Base-by-base conservation (phyloP, 2,113 vertebrate species). In the Psilopsiagon aurifrons region DNA sequence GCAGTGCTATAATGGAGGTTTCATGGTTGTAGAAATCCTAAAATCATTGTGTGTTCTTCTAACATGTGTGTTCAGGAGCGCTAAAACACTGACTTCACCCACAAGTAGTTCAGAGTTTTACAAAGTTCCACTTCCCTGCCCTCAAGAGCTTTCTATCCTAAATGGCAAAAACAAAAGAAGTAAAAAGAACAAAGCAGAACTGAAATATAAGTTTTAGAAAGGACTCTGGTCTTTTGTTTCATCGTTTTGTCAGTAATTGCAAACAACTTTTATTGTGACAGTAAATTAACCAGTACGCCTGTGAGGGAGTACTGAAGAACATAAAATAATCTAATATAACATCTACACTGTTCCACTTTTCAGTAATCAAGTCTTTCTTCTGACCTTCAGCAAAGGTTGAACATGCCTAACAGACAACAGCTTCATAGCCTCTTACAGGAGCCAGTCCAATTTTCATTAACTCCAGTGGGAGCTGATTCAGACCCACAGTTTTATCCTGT, bases 11-110 rank as follows among this genome's bases (percentile, higher is more conserved):
- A 94, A 77, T 35, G 49, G 41, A 87, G 74, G 35, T 77, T 97
- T 91, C 84, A 80, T 87, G 71, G 41, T 43, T 46, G 28, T 54
- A 94, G 82, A 80, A 89, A 89, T 73, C 52, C 84, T 92, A 18
- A 89, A 92, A n/a, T 67, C 44, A 89, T 87, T 25, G 0, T 89
- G 68, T 84, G 64, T 87, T 95, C 86, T 81, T 92, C 77, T 78
- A 83, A 63, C 78, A 87, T 60, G 68, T 74, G 62, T 93, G 76
- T 57, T 81, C 5, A 1, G 46, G 79, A 86, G 49, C 33, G 39
- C 52, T 94, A 62, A 80, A 96, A 86, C 49, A 27, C 73, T 86
- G 68, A 84, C 69, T 92, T 90, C 83, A 83, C 79, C 64, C 88
- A 67, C 88, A 92, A 95, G 47, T 27, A 59, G 71, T 63, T 92